phyloP scores from a whole-genome alignment of 1,140 invertebrate genomes.

The Drosophila chauvacae region DNA sequence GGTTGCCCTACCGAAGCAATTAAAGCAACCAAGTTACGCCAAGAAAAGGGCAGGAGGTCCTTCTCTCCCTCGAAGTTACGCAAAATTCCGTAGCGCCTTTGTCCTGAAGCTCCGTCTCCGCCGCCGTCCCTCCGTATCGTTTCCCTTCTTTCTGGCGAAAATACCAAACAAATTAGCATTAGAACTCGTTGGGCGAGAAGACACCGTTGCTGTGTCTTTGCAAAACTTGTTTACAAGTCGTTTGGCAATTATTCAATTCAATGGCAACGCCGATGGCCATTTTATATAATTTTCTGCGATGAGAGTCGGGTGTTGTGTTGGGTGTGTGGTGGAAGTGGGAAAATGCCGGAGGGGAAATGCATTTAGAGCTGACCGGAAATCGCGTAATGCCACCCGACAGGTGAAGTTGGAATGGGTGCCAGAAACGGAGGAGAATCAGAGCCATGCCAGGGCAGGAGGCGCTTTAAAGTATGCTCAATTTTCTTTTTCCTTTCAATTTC shows the following conservation, averaged over 20 bases:
- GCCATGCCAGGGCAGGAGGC: constrained; percentile 2
- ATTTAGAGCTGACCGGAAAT: constrained; percentile 57
- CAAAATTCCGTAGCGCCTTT: constrained; percentile 12
- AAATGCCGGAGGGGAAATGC: constrained; percentile 36
- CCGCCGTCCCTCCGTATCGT: background rate
- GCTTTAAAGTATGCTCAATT: constrained; percentile 65
- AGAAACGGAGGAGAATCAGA: background rate
- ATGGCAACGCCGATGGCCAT: constrained; percentile 52
- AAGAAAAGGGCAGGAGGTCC: background rate
- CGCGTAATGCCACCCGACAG: constrained; percentile 40
- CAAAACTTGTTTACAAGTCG: constrained; percentile 72
- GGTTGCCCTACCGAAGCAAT: constrained; percentile 31
- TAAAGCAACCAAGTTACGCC: constrained; percentile 24
- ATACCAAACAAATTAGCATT: constrained; percentile 67
- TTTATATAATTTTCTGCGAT: constrained; percentile 59
- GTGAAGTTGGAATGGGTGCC: constrained; percentile 8
- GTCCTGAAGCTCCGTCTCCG: background rate
- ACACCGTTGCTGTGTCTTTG: constrained; percentile 23
- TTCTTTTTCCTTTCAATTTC: constrained; percentile 71
- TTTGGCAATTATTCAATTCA: constrained; percentile 77
- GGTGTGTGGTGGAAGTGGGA: background rate
- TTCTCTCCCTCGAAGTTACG: background rate
- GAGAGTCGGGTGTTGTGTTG: background rate
- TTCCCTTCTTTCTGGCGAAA: constrained; percentile 21
- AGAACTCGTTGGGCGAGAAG: constrained; percentile 34